phyloP scores from a whole-genome alignment of 2,797 vertebrate genomes.

The Sarcoramphus papa region DNA sequence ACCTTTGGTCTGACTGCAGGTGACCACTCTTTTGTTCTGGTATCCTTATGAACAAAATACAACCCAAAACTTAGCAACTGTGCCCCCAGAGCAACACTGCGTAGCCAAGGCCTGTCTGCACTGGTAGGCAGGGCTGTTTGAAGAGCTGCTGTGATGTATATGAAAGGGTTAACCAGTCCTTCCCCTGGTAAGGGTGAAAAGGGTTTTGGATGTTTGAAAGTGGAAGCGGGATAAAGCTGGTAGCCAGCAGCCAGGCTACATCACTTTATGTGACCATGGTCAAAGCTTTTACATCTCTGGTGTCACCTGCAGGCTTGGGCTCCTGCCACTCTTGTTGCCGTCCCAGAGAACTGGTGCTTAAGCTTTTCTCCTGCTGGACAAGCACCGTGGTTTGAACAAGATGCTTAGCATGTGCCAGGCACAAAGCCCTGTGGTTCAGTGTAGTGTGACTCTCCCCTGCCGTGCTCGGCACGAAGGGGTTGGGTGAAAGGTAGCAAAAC shows the following conservation, averaged over 20 bases:
- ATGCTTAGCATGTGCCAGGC: fast-evolving
- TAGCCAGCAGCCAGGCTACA: background rate
- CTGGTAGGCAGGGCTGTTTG: background rate
- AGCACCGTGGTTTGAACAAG: background rate
- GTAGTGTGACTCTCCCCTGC: fast-evolving
- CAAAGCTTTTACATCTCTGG: background rate
- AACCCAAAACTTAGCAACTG: background rate
- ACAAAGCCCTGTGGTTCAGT: background rate
- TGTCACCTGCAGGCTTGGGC: background rate
- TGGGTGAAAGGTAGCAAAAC: background rate
- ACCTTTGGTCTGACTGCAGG: background rate
- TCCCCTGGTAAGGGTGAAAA: background rate
- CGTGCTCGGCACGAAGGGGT: fast-evolving
- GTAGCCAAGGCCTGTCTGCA: background rate
- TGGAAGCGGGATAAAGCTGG: background rate
- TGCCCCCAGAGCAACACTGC: background rate
- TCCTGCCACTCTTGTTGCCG: background rate
- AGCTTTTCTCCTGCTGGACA: background rate
- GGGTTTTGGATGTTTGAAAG: background rate
- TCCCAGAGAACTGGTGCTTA: background rate
- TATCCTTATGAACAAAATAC: background rate
- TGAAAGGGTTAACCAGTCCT: background rate
- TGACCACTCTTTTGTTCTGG: background rate
- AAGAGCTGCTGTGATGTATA: background rate
- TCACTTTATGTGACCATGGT: background rate